These are phyloP conservation scores for Xanthorhoe designata DNA, from an alignment of 2,888 invertebrate genomes.

Conservation along the genomic window DNA sequence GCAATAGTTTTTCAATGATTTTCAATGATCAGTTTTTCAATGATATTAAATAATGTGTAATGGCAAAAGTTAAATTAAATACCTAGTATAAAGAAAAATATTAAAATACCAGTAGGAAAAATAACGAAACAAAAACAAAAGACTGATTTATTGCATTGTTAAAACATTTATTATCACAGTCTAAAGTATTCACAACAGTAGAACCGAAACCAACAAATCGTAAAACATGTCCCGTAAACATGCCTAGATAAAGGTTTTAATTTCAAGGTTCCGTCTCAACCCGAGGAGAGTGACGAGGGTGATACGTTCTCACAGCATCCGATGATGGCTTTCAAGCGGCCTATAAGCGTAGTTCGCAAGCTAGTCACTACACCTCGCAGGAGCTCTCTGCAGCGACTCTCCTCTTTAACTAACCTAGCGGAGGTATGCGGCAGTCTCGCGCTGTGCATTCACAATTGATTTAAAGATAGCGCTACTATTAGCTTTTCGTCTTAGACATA, in stretches of 20 bases:
- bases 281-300: slow-evolving; percentile 72
- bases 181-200: slow-evolving; percentile 2
- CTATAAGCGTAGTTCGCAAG: slow-evolving; percentile 81
- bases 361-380: slow-evolving; percentile 80
- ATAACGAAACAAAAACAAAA: slow-evolving; percentile 33
- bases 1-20: too few relatives aligned
- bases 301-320: slow-evolving; percentile 73
- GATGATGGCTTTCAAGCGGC: slow-evolving; percentile 75
- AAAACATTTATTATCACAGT: slow-evolving; percentile 22
- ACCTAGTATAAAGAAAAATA: too few relatives aligned
- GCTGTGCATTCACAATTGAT: slow-evolving; percentile 64
- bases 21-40: too few relatives aligned
- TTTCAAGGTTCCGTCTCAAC: slow-evolving; percentile 77
- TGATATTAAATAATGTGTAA: too few relatives aligned
- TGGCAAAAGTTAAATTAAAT: too few relatives aligned
- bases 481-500: neutral
- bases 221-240: slow-evolving; percentile 37
- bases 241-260: slow-evolving; percentile 60
- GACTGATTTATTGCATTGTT: slow-evolving; percentile 29
- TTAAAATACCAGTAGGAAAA: slow-evolving; percentile 1
- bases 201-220: slow-evolving; percentile 25
- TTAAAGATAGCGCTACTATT: slow-evolving; percentile 18
- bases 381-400: slow-evolving; percentile 79
- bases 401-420: slow-evolving; percentile 81
- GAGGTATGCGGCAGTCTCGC: slow-evolving; percentile 75